A percentile compares a stretch with the other conserved stretches of the same genome.
phyloP scores from a whole-genome alignment of 2,888 invertebrate genomes.

The Lithosia quadra region DNA sequence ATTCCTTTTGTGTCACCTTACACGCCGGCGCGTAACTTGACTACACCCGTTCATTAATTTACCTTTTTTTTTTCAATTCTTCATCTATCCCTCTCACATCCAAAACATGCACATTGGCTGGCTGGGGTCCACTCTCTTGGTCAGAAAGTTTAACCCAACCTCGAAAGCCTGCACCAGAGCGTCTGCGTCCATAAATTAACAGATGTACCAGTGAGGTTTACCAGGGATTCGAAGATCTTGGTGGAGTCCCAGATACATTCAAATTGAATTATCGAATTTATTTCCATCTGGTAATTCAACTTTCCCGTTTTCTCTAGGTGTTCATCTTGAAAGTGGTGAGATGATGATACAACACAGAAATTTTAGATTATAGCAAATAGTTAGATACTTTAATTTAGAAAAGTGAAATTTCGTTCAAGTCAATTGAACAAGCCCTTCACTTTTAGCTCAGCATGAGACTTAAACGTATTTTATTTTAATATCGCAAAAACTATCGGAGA shows the following conservation, averaged over 20 bases:
- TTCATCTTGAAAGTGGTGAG: background rate
- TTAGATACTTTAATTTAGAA: conserved; percentile 10
- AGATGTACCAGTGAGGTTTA: no score
- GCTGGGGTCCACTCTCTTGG: no score
- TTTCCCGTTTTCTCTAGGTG: background rate
- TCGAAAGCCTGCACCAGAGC: no score
- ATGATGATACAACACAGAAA: conserved; percentile 2
- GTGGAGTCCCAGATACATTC: background rate
- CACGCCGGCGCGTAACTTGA: no score
- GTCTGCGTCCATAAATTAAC: no score
- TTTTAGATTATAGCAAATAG: conserved; percentile 1
- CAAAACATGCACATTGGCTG: no score
- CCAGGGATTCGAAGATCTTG: background rate
- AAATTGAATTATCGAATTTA: no score
- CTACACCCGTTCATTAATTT: no score
- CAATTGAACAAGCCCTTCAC: conserved; percentile 11
- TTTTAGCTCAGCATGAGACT: conserved; percentile 6
- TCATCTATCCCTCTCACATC: no score
- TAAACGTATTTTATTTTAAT: conserved; percentile 21
- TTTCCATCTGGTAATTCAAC: background rate
- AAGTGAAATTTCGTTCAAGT: conserved; percentile 6
- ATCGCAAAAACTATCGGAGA: conserved; percentile 50
- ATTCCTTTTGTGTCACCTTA: no score
- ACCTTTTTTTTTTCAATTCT: no score
- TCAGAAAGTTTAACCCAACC: no score